Evolutionary conservation across 2,113 vertebrate species (phyloP), one percentile per base, ranked within the genome.

Genomic region (Poicephalus gulielmi): DNA sequence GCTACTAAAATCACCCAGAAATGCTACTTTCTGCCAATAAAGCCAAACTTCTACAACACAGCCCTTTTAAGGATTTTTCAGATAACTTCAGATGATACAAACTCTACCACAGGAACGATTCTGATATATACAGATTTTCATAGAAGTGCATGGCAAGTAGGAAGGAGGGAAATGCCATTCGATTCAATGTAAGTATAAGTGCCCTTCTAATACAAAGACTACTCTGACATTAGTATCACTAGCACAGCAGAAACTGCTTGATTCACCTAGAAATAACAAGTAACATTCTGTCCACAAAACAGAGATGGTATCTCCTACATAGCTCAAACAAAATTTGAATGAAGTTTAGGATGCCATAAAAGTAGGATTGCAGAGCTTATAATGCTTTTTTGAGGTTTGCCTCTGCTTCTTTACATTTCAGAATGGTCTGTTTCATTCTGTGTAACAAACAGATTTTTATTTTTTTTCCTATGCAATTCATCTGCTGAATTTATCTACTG

Each of bases 401-500:
- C 53, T 67, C 66, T 75, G 70, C 63, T 64, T 35, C 68, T 64
- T 83, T 84, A 60, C 6, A 44, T 93, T 75, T 84, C 74, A 83
- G 57, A 94, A 86, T 84, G 55, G 66, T 12, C 33, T 55, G 7
- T 76, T 92, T 64, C 62, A 83, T 84, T 92, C 85, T 67, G 59
- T 95, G 66, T 52, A 91, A 79, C 83, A 94, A 91, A 94, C 47
- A 84, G 17, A 27, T 64, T 53, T n/a, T 39, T 39, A 85, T 49
- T 69, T 73, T 79, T 93, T 53, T 90, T 83, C 31, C 63, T 46
- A 33, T 83, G 28, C 87, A 75, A 77, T 87, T 90, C 47, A 88
- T 88, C 59, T 93, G 88, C 57, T 95, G 86, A 96, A 79, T 62
- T 96, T 94, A 95, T 88, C 93, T 90, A 53, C 49, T 79, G 71